These are phyloP conservation scores for Ctenopoma multispine DNA, from an alignment of 2,797 vertebrate species.

Conservation along the genomic window DNA sequence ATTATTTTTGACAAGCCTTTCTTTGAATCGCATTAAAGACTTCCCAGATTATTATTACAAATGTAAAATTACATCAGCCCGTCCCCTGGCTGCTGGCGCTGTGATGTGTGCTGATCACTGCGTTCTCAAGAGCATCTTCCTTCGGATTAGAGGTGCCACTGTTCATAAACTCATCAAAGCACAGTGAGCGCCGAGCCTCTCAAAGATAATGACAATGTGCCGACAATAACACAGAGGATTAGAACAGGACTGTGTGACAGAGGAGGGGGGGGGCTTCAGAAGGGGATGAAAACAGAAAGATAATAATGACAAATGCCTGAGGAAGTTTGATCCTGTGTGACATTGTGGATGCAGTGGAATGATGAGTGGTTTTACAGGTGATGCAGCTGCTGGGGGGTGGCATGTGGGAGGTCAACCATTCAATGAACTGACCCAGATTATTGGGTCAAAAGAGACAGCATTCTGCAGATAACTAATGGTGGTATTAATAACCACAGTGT, in stretches of 20 bases:
- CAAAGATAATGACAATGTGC: slow-evolving; percentile 76
- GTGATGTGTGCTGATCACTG: slow-evolving; percentile 61
- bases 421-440: slow-evolving; percentile 22
- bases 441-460: slow-evolving; percentile 33
- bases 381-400: neutral
- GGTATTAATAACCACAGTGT: slow-evolving; percentile 43
- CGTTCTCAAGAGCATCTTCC: slow-evolving; percentile 74
- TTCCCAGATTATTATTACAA: slow-evolving; percentile 80
- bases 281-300: slow-evolving; percentile 36
- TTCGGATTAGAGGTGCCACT: slow-evolving; percentile 77
- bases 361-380: neutral
- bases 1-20: slow-evolving; percentile 74
- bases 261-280: neutral
- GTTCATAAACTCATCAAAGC: slow-evolving; percentile 80
- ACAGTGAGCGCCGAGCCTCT: slow-evolving; percentile 62
- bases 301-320: slow-evolving; percentile 51
- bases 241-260: slow-evolving; percentile 37
- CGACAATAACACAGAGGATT: slow-evolving; percentile 65
- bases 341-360: slow-evolving; percentile 20
- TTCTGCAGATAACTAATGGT: slow-evolving; percentile 33
- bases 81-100: slow-evolving; percentile 57
- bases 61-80: slow-evolving; percentile 76
- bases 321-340: slow-evolving; percentile 41
- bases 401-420: neutral
- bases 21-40: slow-evolving; percentile 78